phyloP scores from a whole-genome alignment of 2,888 invertebrate species.

The Zhuqinia jingwanae region DNA sequence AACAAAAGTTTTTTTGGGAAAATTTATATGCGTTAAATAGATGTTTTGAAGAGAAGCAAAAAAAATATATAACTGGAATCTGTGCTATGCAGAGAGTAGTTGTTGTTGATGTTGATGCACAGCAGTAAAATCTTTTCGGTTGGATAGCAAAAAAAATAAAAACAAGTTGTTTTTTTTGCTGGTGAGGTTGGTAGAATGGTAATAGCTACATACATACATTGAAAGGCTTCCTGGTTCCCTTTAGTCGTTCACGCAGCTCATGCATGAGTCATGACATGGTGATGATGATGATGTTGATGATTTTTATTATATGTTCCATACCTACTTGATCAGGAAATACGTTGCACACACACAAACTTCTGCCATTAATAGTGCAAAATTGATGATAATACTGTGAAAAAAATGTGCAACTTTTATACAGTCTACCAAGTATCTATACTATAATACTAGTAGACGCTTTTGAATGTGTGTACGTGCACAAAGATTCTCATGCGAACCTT shows the following conservation, averaged over 20 bases:
- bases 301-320: conserved; percentile 34
- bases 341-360: conserved; percentile 9
- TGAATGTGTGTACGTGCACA: too few species aligned
- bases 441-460: too few species aligned
- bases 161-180: conserved; percentile 14
- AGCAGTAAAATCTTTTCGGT: too few species aligned
- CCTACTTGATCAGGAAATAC: conserved; percentile 44
- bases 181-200: conserved; percentile 5
- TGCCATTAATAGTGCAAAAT: conserved; percentile 14
- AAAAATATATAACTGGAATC: too few species aligned
- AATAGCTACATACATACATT: neutral
- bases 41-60: too few species aligned
- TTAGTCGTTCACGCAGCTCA: conserved; percentile 48
- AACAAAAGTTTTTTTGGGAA: too few species aligned
- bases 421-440: too few species aligned
- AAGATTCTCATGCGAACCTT: too few species aligned
- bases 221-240: conserved; percentile 68
- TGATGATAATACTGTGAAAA: neutral
- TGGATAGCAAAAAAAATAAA: neutral
- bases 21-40: too few species aligned
- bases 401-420: neutral
- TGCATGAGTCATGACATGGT: conserved; percentile 58
- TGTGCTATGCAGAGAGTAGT: too few species aligned
- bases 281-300: neutral
- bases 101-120: neutral